A percentile compares a stretch with the other conserved stretches of the same genome.
phyloP scores from a whole-genome alignment of 2,797 vertebrate genomes.

The Pyrrhura leucotis region DNA sequence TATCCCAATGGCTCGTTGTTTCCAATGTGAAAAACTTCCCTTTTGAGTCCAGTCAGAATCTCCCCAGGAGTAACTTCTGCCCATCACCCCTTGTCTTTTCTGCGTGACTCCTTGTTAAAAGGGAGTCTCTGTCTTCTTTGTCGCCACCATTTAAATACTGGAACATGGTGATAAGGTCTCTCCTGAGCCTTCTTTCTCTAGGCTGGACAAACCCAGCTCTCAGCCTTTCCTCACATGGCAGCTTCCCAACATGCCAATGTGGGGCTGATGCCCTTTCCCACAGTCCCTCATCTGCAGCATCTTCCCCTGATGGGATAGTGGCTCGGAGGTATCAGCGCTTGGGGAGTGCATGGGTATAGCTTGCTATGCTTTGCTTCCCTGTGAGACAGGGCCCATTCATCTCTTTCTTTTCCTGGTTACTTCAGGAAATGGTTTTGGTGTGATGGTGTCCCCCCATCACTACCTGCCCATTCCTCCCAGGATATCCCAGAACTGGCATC shows the following conservation, averaged over 20 bases:
- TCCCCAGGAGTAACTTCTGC: not conserved
- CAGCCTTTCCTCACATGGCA: not conserved
- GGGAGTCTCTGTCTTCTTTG: not conserved
- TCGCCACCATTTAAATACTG: not conserved
- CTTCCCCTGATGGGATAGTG: fast-evolving
- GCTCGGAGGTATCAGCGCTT: no score
- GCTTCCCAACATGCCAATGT: fast-evolving
- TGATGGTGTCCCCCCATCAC: not conserved
- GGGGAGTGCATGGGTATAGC: not conserved
- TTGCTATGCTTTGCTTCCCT: not conserved
- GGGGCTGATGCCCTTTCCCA: not conserved
- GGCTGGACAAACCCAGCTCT: not conserved
- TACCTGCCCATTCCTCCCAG: not conserved
- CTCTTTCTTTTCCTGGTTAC: not conserved
- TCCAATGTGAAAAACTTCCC: not conserved
- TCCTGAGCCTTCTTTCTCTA: not conserved
- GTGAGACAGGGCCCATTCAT: fast-evolving
- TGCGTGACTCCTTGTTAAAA: not conserved
- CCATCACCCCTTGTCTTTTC: not conserved
- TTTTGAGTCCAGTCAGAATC: not conserved
- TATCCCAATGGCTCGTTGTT: not conserved
- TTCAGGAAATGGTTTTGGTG: not conserved
- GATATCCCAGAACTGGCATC: not conserved
- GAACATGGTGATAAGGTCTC: not conserved
- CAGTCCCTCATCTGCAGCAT: fast-evolving